Conservation (phyloP, 2,888 invertebrate genomes). For the Nysson spinosus region DNA sequence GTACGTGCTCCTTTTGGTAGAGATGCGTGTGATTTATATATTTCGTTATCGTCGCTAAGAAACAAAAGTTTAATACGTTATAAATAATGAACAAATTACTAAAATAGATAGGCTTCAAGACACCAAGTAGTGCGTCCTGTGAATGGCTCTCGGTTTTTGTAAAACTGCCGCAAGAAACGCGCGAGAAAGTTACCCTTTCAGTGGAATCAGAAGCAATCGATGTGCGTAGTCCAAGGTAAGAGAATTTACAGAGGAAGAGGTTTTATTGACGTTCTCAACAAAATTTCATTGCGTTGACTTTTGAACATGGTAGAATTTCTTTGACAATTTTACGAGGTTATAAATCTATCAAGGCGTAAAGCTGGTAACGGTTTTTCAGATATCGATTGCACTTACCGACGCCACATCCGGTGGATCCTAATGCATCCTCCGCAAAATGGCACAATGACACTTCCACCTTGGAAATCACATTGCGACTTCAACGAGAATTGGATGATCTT, state of each 20-base stretch:
- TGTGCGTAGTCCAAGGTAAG: slow-evolving; percentile 73
- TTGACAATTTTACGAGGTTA: slow-evolving; percentile 77
- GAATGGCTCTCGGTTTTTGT: slow-evolving; percentile 91
- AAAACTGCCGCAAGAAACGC: slow-evolving; percentile 86
- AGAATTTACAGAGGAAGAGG: not conserved
- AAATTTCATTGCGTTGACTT: slow-evolving; percentile 36
- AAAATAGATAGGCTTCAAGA: slow-evolving; percentile 87
- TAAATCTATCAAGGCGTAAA: slow-evolving; percentile 41
- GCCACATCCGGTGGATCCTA: slow-evolving; percentile 90
- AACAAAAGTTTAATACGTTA: not conserved
- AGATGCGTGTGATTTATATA: not conserved
- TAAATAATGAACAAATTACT: slow-evolving; percentile 24
- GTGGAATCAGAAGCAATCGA: slow-evolving; percentile 77
- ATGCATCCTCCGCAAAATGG: slow-evolving; percentile 89
- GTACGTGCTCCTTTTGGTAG: too few relatives aligned
- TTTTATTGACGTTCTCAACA: slow-evolving; percentile 26
- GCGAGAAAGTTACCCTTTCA: slow-evolving; percentile 86
- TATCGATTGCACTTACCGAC: slow-evolving; percentile 86
- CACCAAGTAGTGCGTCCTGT: slow-evolving; percentile 88
- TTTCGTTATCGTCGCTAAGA: not conserved
- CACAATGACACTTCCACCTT: slow-evolving; percentile 83
- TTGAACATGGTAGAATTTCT: slow-evolving; percentile 23
- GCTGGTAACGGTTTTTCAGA: slow-evolving; percentile 73
- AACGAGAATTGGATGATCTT: slow-evolving; percentile 90
- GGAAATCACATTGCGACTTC: slow-evolving; percentile 85